phyloP scores from a whole-genome alignment of 2,888 invertebrate species.

The Nomada fucata region DNA sequence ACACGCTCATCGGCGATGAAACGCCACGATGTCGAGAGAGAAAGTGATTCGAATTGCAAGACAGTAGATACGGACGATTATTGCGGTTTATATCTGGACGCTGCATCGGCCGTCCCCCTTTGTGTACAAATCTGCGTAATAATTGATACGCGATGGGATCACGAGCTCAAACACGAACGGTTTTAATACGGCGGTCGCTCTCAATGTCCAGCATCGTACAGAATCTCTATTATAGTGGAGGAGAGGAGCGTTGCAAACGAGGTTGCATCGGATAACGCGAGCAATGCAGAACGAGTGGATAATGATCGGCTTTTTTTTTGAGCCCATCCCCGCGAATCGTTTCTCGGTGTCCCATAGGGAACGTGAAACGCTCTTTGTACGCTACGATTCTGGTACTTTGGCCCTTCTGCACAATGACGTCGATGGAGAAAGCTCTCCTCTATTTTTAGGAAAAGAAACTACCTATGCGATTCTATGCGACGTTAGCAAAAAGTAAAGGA shows the following conservation, averaged over 20 bases:
- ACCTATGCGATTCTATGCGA: conserved; percentile 11
- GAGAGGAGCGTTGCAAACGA: conserved; percentile 64
- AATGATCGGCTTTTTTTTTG: conserved; percentile 72
- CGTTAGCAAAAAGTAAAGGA: conserved; percentile 4
- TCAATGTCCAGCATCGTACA: conserved; percentile 61
- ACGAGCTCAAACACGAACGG: conserved; percentile 64
- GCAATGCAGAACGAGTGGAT: conserved; percentile 69
- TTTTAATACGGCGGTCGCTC: conserved; percentile 67
- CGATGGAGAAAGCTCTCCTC: conserved; percentile 41
- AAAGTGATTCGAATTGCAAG: conserved; percentile 54
- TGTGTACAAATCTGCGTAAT: conserved; percentile 72
- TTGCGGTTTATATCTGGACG: conserved; percentile 60
- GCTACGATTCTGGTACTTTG: conserved; percentile 65
- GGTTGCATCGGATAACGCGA: conserved; percentile 71
- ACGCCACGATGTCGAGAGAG: neutral
- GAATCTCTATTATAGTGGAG: conserved; percentile 69
- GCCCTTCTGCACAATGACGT: conserved; percentile 60
- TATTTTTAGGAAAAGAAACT: conserved; percentile 38
- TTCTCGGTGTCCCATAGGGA: conserved; percentile 69
- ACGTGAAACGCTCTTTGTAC: conserved; percentile 69
- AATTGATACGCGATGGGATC: conserved; percentile 71
- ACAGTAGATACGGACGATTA: conserved; percentile 67
- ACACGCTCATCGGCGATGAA: neutral
- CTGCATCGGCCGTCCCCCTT: conserved; percentile 55
- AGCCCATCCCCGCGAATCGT: conserved; percentile 59